Percentiles rank a stretch among this genome's conserved stretches.
phyloP scores from a whole-genome alignment of 2,797 vertebrate species.

The Acanthurus lineatus region DNA sequence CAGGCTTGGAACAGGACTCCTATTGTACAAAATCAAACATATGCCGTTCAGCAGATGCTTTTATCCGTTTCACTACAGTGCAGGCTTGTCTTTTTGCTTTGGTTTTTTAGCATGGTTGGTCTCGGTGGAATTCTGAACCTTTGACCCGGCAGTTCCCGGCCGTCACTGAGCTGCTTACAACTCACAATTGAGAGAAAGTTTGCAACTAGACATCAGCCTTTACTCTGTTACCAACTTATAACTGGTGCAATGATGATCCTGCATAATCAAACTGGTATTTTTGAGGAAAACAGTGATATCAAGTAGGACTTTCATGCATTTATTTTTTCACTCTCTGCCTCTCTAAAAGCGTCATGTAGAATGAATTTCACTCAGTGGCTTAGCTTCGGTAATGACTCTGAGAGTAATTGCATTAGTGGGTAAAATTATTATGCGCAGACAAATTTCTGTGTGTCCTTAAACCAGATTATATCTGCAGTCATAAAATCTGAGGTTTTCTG shows the following conservation, averaged over 20 bases:
- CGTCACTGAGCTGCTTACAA: conserved; percentile 26
- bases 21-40: conserved; percentile 67
- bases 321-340: background rate
- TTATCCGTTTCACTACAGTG: conserved; percentile 44
- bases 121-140: conserved; percentile 44
- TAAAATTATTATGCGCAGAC: background rate
- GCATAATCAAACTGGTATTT: background rate
- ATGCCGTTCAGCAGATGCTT: conserved; percentile 46
- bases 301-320: background rate
- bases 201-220: background rate
- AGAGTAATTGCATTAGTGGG: background rate
- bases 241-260: too few species aligned
- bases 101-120: conserved; percentile 18
- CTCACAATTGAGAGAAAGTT: background rate
- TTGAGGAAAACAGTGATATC: background rate
- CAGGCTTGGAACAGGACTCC: conserved; percentile 63
- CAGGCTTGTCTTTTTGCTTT: conserved; percentile 36
- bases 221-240: background rate
- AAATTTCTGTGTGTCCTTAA: too few species aligned
- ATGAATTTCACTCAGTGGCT: background rate
- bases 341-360: background rate
- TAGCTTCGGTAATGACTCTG: background rate
- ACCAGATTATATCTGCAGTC: too few species aligned
- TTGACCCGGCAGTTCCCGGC: conserved; percentile 12
- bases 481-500: too few species aligned